A percentile compares a stretch with the other conserved stretches of the same genome.
phyloP scores from a whole-genome alignment of 2,888 invertebrate genomes.

The Macrophya annulata region DNA sequence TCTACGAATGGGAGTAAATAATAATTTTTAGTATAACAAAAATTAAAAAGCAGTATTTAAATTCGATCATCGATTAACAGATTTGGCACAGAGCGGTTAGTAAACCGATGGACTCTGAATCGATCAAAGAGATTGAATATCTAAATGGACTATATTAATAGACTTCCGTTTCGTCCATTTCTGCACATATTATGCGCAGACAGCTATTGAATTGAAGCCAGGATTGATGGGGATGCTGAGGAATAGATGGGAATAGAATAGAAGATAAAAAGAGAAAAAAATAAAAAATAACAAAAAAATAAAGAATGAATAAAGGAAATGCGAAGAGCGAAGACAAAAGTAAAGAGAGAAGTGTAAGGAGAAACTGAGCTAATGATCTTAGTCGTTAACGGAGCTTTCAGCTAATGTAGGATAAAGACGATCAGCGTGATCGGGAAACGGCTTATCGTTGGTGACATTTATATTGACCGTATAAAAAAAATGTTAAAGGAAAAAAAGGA shows the following conservation, averaged over 20 bases:
- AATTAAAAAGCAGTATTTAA: background rate
- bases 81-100: background rate
- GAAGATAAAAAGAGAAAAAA: background rate
- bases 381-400: slow-evolving; percentile 44
- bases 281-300: background rate
- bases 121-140: slow-evolving; percentile 23
- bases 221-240: slow-evolving; percentile 44
- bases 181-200: background rate
- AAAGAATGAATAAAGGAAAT: background rate
- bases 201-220: slow-evolving; percentile 41
- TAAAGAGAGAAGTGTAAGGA: background rate
- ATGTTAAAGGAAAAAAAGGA: background rate
- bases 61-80: background rate
- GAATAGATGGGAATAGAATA: slow-evolving; percentile 46
- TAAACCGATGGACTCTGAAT: background rate
- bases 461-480: background rate
- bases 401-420: background rate
- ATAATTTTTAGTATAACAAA: background rate
- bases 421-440: slow-evolving; percentile 39
- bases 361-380: slow-evolving; percentile 39
- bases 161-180: background rate
- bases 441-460: slow-evolving; percentile 28
- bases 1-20: background rate
- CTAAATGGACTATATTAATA: slow-evolving; percentile 13
- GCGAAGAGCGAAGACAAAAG: background rate